phyloP scores from a whole-genome alignment of 2,797 vertebrate genomes.

The Rhinophrynus dorsalis region DNA sequence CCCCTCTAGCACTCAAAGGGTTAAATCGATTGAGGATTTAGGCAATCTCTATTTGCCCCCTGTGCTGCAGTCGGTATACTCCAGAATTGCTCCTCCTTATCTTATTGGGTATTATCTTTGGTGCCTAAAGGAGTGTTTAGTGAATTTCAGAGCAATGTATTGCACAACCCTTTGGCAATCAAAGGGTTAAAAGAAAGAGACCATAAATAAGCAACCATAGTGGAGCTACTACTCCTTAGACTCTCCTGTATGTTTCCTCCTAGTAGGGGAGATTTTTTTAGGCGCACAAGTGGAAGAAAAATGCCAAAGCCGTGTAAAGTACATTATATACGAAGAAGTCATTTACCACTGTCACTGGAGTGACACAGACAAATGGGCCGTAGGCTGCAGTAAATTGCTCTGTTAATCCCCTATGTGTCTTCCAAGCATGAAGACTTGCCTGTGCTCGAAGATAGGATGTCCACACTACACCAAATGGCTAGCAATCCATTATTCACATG shows the following conservation, averaged over 20 bases:
- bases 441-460: slow-evolving; percentile 32
- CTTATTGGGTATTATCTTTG: too few relatives aligned
- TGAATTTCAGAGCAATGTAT: too few relatives aligned
- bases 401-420: slow-evolving; percentile 18
- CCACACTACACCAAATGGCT: neutral
- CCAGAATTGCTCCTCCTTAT: too few relatives aligned
- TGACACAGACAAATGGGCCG: slow-evolving; percentile 35
- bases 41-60: too few relatives aligned
- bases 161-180: too few relatives aligned
- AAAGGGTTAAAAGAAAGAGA: neutral
- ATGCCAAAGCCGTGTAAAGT: neutral
- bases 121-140: too few relatives aligned
- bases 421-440: neutral
- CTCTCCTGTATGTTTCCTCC: slow-evolving; percentile 29
- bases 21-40: too few relatives aligned
- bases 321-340: neutral
- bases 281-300: neutral
- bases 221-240: slow-evolving; percentile 3
- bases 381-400: slow-evolving; percentile 33
- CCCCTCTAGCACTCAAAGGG: too few relatives aligned
- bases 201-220: neutral
- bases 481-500: too few relatives aligned
- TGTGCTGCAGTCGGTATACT: too few relatives aligned
- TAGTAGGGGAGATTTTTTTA: neutral
- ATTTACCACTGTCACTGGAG: slow-evolving; percentile 36